Evolutionary conservation across 92 coral and sea anemone species (phyloP).

Genomic region (Nematostella vectensis): DNA sequence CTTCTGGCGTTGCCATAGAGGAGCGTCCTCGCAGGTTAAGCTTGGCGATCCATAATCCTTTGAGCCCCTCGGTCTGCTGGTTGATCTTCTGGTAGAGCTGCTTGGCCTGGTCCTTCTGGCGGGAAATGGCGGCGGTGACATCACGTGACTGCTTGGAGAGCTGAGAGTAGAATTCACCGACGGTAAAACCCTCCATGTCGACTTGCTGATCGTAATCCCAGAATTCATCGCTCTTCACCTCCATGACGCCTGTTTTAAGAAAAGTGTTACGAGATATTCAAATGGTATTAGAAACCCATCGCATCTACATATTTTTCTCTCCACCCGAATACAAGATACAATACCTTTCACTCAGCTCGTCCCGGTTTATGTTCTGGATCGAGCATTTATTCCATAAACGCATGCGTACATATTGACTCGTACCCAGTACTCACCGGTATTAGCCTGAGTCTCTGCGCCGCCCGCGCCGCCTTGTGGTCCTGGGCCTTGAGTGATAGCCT

Average conservation of each 20-base stretch:
- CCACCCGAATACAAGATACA: too few relatives aligned
- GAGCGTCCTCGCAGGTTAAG: constrained; percentile 93
- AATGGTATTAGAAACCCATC: too few relatives aligned
- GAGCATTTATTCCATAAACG: too few relatives aligned
- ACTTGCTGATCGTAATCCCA: constrained; percentile 99
- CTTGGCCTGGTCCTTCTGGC: constrained; percentile 98
- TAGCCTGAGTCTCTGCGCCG: constrained; percentile 29
- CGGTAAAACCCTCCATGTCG: constrained; percentile 86
- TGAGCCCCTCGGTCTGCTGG: constrained; percentile 88
- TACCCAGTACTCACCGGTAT: constrained; percentile 28
- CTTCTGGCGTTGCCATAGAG: constrained; percentile 98
- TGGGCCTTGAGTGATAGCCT: constrained; percentile 21
- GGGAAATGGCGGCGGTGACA: constrained; percentile 89
- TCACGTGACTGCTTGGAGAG: constrained; percentile 93
- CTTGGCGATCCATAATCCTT: constrained; percentile 97
- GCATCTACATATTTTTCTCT: too few relatives aligned
- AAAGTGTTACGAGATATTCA: too few relatives aligned
- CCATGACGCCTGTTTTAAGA: constrained; percentile 44
- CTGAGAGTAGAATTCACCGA: constrained; percentile 73
- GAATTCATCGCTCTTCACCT: constrained; percentile 80
- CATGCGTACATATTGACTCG: too few relatives aligned
- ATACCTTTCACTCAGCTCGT: too few relatives aligned
- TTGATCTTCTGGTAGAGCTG: constrained; percentile 92
- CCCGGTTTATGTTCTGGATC: too few relatives aligned
- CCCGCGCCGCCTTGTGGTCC: not conserved